Evolutionary conservation across 2,113 vertebrate species (phyloP).

Genomic region (mouse (Mus musculus)): GRCm39 chr12:100925501-100926000

Average conservation of each 20-base stretch:
- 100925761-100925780: background rate
- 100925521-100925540: background rate
- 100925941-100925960: background rate
- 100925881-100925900: background rate
- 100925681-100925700: too few species aligned
- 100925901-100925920: background rate
- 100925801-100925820: too few species aligned
- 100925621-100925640: rapidly evolving
- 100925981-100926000: background rate
- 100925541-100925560: rapidly evolving
- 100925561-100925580: background rate
- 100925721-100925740: background rate
- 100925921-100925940: too few species aligned
- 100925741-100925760: too few species aligned
- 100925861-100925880: background rate
- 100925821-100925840: rapidly evolving
- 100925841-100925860: background rate
- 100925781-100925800: background rate
- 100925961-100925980: background rate
- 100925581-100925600: rapidly evolving
- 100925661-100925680: rapidly evolving
- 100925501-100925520: background rate
- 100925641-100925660: rapidly evolving
- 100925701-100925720: background rate
- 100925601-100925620: background rate